A percentile compares a stretch with the other conserved stretches of the same genome.
phyloP scores from a whole-genome alignment of 2,888 invertebrate species.

The Mycalesis mineus region DNA sequence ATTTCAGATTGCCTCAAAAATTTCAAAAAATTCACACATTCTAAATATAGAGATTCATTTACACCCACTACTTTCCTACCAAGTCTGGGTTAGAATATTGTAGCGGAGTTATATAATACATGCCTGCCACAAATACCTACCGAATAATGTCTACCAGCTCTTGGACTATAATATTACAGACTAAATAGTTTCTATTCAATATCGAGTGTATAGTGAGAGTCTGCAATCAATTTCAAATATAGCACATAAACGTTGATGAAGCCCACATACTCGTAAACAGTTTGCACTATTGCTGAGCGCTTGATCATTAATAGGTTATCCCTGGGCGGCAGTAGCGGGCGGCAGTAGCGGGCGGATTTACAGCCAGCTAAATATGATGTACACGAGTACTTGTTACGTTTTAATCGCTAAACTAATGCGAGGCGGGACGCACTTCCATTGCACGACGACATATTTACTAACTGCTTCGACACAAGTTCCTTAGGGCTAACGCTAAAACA shows the following conservation, averaged over 20 bases:
- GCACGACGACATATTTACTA: background rate
- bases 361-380: constrained; percentile 9
- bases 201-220: background rate
- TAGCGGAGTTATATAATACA: too few species aligned
- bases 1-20: too few species aligned
- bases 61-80: too few species aligned
- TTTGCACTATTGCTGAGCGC: constrained; percentile 1
- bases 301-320: constrained; percentile 12
- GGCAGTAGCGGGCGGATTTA: constrained; percentile 5
- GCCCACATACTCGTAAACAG: constrained; percentile 4
- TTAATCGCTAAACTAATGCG: constrained; percentile 16
- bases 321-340: constrained; percentile 3
- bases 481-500: too few species aligned
- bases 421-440: background rate
- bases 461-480: too few species aligned
- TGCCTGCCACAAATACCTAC: too few species aligned
- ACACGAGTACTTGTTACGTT: constrained; percentile 15
- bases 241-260: constrained; percentile 9
- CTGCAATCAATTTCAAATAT: constrained; percentile 10
- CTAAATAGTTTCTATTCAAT: too few species aligned
- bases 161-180: too few species aligned
- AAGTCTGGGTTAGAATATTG: too few species aligned
- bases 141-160: too few species aligned
- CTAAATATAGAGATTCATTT: too few species aligned
- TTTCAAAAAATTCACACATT: too few species aligned